Percentiles rank a stretch among this genome's conserved stretches.
Evolutionary conservation across 2,888 invertebrate species (phyloP).

Genomic region (Eulithis prunata): DNA sequence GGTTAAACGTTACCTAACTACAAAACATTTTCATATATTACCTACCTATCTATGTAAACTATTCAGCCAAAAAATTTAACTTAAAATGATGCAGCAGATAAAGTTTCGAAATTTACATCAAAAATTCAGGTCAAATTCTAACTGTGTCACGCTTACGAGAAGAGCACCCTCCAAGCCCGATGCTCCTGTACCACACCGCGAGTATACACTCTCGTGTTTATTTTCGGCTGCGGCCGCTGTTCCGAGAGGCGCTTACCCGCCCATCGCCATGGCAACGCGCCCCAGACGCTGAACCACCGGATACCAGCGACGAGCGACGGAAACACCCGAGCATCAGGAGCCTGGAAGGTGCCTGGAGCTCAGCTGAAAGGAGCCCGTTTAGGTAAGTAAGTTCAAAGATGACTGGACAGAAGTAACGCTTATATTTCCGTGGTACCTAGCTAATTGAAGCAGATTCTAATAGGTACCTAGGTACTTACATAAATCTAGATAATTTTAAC

Average conservation of each 20-base stretch:
- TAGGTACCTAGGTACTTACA: too few species aligned
- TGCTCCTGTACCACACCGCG: constrained; percentile 52
- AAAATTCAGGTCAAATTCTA: constrained; percentile 25
- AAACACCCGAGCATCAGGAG: constrained; percentile 49
- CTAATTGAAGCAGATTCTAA: too few species aligned
- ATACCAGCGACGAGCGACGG: constrained; percentile 56
- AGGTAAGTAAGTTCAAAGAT: constrained; percentile 1
- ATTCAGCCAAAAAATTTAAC: background rate
- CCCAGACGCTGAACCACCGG: constrained; percentile 69
- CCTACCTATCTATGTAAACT: background rate
- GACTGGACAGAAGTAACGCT: too few species aligned
- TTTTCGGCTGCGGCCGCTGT: constrained; percentile 72
- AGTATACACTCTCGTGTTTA: constrained; percentile 69
- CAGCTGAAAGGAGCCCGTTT: constrained; percentile 19
- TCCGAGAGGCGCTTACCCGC: constrained; percentile 66
- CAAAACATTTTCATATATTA: too few species aligned
- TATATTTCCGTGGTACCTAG: too few species aligned
- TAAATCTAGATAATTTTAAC: too few species aligned
- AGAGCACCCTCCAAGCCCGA: constrained; percentile 39
- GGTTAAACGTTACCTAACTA: too few species aligned
- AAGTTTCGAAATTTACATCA: constrained; percentile 11
- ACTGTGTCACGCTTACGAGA: constrained; percentile 44
- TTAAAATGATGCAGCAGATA: background rate
- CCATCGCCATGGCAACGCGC: constrained; percentile 73
- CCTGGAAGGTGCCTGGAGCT: constrained; percentile 33